phyloP scores from a whole-genome alignment of 2,797 vertebrate genomes.

The Pipistrellus nathusii region DNA sequence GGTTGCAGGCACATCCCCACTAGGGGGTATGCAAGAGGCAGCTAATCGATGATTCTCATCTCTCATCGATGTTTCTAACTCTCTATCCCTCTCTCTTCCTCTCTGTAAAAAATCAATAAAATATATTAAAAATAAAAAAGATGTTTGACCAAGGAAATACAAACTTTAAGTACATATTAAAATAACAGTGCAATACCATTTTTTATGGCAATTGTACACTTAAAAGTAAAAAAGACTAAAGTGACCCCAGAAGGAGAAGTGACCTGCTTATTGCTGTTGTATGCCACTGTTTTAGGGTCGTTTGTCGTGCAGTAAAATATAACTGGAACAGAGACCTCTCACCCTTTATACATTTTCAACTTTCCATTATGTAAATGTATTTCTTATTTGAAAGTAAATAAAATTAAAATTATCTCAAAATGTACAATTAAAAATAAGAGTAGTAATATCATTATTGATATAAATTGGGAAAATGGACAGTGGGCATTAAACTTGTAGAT shows the following conservation, averaged over 20 bases:
- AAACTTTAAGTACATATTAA: constrained; percentile 18
- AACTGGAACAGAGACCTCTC: not conserved
- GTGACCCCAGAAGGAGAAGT: not conserved
- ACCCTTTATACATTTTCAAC: not conserved
- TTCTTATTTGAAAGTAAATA: constrained; percentile 11
- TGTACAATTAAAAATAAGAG: not conserved
- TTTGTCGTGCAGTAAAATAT: not conserved
- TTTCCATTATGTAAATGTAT: not conserved
- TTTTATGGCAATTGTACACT: constrained; percentile 21
- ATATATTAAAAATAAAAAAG: not conserved
- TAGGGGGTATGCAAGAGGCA: too few relatives aligned
- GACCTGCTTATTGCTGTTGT: not conserved
- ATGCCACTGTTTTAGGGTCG: not conserved
- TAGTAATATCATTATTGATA: not conserved
- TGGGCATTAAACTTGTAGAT: constrained; percentile 31
- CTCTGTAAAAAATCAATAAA: not conserved
- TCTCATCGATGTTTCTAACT: too few relatives aligned
- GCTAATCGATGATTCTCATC: too few relatives aligned
- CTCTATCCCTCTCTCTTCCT: too few relatives aligned
- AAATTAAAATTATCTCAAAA: not conserved
- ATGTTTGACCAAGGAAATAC: constrained; percentile 7
- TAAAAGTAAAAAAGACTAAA: not conserved
- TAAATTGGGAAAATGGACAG: not conserved
- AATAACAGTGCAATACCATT: constrained; percentile 19
- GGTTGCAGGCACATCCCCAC: too few relatives aligned